Base-by-base conservation (phyloP, 2,888 invertebrate species). In the Orthosia gracilis region DNA sequence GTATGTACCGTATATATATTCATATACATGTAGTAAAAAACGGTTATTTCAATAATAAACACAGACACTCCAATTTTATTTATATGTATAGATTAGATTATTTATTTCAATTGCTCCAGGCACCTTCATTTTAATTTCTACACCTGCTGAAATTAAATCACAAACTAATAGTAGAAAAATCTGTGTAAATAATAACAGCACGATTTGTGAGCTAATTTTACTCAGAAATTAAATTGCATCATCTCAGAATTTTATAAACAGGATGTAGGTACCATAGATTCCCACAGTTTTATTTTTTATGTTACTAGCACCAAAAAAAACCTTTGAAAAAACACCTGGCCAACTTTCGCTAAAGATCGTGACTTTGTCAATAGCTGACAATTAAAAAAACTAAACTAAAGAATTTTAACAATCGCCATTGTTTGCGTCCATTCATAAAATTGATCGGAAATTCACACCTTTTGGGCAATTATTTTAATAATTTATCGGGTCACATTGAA, bases 401-500 rank as follows among this genome's bases (percentile, higher is more conserved):
- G 73, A 74, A 78, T 74, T 73, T 77, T 69, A 83, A 76, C 71
- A 72, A 82, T 61, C 26, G 63, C 80, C 55, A 72, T 64, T 71
- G 57, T 68, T 59, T 21, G 18, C n/a, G n/a, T 31, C 47, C 83
- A 85, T 84, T 85, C 78, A 84, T 79, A 78, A 86, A 78, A 85
- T 85, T 85, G 71, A 69, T 70, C 73, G 71, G 45, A 83, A 83
- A 79, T 85, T 86, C 85, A 86, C 82, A 86, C 87, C 76, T 87
- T 69, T 71, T 21, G 21, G 17, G 15, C 80, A 77, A 85, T 87
- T 87, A 87, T 85, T 76, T 59, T 78, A 78, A 76, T 74, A 86
- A 84, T 77, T 80, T 84, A 84, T 78, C 76, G 61, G 80, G 79
- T 79, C 84, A 85, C 69, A 72, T 55, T 70, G 76, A 61, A 80